Conservation (phyloP, 2,888 invertebrate genomes). For the Phorcus lineatus region DNA sequence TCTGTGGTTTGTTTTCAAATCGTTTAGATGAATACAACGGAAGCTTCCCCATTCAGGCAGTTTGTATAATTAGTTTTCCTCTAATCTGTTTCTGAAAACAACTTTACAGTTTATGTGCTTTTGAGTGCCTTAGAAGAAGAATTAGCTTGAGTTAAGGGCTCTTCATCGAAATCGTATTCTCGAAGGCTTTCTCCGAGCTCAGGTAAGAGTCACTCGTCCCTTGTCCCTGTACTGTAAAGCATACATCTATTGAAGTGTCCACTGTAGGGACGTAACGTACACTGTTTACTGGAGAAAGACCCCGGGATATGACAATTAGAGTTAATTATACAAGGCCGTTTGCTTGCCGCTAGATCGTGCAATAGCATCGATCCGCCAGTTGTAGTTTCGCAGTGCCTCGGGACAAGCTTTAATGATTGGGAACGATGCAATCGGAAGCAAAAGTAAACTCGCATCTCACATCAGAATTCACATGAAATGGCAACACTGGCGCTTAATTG, state of each 20-base stretch:
- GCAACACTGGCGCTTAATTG: slow-evolving; percentile 9
- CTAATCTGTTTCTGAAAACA: not conserved
- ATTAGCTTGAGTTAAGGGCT: not conserved
- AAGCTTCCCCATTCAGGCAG: not conserved
- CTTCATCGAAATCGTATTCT: not conserved
- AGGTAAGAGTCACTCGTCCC: no score
- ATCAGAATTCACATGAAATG: slow-evolving; percentile 6
- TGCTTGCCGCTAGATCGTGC: slow-evolving; percentile 11
- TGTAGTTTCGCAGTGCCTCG: not conserved
- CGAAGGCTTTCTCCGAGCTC: not conserved
- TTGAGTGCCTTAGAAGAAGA: not conserved
- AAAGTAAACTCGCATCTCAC: not conserved
- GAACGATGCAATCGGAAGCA: slow-evolving; percentile 11
- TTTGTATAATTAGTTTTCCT: not conserved
- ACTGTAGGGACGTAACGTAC: not conserved
- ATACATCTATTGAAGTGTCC: not conserved
- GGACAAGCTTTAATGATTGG: not conserved
- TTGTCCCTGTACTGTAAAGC: no score
- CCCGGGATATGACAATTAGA: slow-evolving; percentile 1
- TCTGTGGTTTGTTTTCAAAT: no score
- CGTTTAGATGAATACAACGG: no score
- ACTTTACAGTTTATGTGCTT: not conserved
- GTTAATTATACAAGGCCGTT: slow-evolving; percentile 10
- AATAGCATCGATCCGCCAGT: slow-evolving; percentile 3
- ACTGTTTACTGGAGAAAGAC: not conserved